These are phyloP conservation scores for Ormia ochracea DNA, from an alignment of 2,888 invertebrate species.

Conservation along the genomic window DNA sequence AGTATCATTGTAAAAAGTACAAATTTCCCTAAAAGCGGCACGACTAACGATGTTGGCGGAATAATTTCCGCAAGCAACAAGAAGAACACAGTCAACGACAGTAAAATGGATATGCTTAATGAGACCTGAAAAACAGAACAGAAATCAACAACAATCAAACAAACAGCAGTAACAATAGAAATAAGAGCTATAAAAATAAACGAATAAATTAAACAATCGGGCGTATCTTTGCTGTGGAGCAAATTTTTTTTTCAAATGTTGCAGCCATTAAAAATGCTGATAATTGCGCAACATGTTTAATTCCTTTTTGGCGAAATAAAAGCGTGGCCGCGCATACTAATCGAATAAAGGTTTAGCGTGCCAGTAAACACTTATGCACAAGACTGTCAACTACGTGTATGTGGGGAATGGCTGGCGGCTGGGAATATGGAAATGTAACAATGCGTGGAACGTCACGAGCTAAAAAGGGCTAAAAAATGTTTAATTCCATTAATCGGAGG, in stretches of 20 bases:
- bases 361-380: background rate
- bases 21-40: conserved; percentile 94
- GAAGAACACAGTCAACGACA: conserved; percentile 97
- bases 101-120: conserved; percentile 95
- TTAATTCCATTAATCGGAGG: too few species aligned
- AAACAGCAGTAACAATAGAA: background rate
- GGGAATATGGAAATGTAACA: too few species aligned
- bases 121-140: conserved; percentile 83
- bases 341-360: background rate
- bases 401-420: too few species aligned
- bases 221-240: background rate
- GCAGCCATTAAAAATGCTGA: conserved; percentile 8
- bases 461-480: too few species aligned
- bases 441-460: too few species aligned
- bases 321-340: background rate
- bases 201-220: background rate
- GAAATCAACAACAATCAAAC: conserved; percentile 1
- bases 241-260: background rate
- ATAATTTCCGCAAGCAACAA: conserved; percentile 92
- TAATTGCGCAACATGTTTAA: background rate
- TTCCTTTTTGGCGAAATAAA: background rate
- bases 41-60: conserved; percentile 94
- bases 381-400: too few species aligned
- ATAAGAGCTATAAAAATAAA: background rate
- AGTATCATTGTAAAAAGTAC: conserved; percentile 97